Percentiles rank a stretch among this genome's conserved stretches.
phyloP scores from a whole-genome alignment of 2,113 vertebrate species.

The Lycocorax pyrrhopterus region DNA sequence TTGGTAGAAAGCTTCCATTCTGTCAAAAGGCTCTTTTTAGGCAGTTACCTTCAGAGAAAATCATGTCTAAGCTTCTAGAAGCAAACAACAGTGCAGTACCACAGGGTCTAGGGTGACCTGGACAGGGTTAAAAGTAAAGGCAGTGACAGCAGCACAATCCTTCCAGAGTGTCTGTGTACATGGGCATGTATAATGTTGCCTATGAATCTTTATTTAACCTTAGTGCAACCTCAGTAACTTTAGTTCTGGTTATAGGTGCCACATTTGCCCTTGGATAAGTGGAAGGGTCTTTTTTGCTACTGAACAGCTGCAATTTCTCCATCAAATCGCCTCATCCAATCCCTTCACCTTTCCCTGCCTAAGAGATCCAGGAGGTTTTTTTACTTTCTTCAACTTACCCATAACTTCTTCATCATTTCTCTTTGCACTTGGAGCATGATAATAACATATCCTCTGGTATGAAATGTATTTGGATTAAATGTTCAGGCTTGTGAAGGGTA shows the following conservation, averaged over 20 bases:
- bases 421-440: neutral
- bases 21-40: neutral
- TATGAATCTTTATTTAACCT: neutral
- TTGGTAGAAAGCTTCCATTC: neutral
- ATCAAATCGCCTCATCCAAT: neutral
- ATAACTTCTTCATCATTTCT: neutral
- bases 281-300: neutral
- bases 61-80: neutral
- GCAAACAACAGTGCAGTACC: neutral
- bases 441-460: neutral
- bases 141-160: neutral
- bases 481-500: neutral
- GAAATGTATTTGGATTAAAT: neutral
- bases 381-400: neutral
- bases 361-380: neutral
- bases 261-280: neutral
- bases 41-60: constrained; percentile 2
- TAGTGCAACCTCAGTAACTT: neutral
- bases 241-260: neutral
- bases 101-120: neutral
- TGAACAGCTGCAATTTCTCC: neutral
- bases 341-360: neutral
- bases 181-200: neutral
- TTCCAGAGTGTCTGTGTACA: neutral
- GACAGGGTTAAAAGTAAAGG: neutral